A percentile compares a stretch with the other conserved stretches of the same genome.
Conservation (phyloP, 1,140 invertebrate species). For the Lepeophtheirus salmonis region DNA sequence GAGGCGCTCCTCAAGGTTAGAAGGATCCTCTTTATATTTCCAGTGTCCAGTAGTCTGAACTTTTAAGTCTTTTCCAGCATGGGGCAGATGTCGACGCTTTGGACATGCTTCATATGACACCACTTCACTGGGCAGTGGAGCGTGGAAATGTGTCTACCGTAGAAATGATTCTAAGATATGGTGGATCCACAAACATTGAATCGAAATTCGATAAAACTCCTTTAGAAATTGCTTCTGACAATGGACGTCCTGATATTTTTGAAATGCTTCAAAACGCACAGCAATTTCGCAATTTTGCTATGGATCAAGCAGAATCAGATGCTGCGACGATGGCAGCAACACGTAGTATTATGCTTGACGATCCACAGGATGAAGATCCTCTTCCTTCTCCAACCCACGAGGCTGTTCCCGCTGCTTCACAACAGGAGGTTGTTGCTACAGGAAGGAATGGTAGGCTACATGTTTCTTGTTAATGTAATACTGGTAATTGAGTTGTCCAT, state of each 20-base stretch:
- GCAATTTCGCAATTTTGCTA: slow-evolving; percentile 25
- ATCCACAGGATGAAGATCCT: not conserved
- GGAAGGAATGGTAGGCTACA: no score
- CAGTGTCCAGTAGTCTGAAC: no score
- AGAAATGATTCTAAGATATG: slow-evolving; percentile 44
- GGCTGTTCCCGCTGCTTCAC: slow-evolving; percentile 16
- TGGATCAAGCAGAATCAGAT: slow-evolving; percentile 13
- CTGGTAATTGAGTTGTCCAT: not conserved
- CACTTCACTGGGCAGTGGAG: slow-evolving; percentile 82
- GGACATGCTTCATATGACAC: slow-evolving; percentile 83
- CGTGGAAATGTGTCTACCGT: slow-evolving; percentile 42
- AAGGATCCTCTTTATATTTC: no score
- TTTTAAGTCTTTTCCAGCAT: no score
- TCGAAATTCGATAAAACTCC: slow-evolving; percentile 73
- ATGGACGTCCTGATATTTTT: slow-evolving; percentile 39
- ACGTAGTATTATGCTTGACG: slow-evolving; percentile 8
- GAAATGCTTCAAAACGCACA: slow-evolving; percentile 34
- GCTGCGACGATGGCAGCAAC: slow-evolving; percentile 18
- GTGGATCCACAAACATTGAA: slow-evolving; percentile 41
- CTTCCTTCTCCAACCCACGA: slow-evolving; percentile 18
- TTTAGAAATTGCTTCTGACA: slow-evolving; percentile 48
- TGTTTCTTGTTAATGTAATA: not conserved
- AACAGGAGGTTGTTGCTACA: no score
- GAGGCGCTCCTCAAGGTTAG: slow-evolving; percentile 52
- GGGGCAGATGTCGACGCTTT: slow-evolving; percentile 51